Conservation (phyloP, 2,888 invertebrate genomes). For the Oscheius sp. region DNA sequence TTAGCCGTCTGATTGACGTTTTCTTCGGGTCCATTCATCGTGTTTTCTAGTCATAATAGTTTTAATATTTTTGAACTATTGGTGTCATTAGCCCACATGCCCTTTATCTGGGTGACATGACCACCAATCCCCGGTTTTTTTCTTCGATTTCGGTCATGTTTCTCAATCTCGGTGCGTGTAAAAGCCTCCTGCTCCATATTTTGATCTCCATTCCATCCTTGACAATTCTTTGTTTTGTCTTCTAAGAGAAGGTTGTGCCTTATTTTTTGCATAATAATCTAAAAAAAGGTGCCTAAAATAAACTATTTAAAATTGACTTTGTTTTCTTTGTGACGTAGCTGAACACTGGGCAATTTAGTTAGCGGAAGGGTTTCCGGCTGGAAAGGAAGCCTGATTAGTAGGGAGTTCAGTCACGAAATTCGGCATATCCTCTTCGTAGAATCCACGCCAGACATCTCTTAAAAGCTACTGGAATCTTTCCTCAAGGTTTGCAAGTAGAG, state of each 20-base stretch:
- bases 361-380: constrained; percentile 27
- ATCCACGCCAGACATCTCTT: not conserved
- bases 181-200: constrained; percentile 1
- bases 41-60: constrained; percentile 23
- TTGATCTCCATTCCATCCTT: constrained; percentile 5
- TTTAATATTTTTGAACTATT: constrained; percentile 14
- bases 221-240: not conserved
- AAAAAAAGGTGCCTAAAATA: constrained; percentile 21
- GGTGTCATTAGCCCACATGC: constrained; percentile 25
- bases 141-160: constrained; percentile 12
- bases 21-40: constrained; percentile 31
- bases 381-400: constrained; percentile 15
- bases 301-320: constrained; percentile 19
- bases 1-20: not conserved
- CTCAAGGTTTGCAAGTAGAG: not conserved
- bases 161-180: constrained; percentile 14
- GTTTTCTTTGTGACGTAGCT: constrained; percentile 9
- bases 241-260: constrained; percentile 30
- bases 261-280: constrained; percentile 13
- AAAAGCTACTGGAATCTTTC: not conserved
- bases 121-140: constrained; percentile 17
- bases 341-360: constrained; percentile 24
- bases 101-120: constrained; percentile 18
- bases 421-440: not conserved
- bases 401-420: not conserved